Evolutionary conservation across 92 coral and sea anemone species (phyloP).

Genomic region (Zoanthus gigantus): DNA sequence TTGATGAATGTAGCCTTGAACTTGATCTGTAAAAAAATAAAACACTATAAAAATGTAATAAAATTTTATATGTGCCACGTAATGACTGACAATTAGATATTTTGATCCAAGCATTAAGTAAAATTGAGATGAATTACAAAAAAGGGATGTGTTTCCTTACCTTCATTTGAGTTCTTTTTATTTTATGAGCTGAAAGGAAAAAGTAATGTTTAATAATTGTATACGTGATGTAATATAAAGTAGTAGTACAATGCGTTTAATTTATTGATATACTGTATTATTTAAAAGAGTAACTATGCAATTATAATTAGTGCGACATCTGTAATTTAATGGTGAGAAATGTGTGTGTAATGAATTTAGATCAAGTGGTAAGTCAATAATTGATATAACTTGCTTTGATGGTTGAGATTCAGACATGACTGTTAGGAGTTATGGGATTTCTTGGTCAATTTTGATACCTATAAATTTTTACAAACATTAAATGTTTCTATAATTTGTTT

Average conservation of each 20-base stretch:
- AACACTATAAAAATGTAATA: slow-evolving; percentile 28
- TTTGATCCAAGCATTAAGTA: slow-evolving; percentile 34
- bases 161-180: slow-evolving; percentile 8
- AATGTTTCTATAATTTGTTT: slow-evolving; percentile 10
- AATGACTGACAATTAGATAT: slow-evolving; percentile 33
- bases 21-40: slow-evolving; percentile 30
- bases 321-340: slow-evolving; percentile 18
- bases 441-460: slow-evolving; percentile 22
- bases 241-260: slow-evolving; percentile 17
- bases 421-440: slow-evolving; percentile 10
- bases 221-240: background rate
- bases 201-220: slow-evolving; percentile 14
- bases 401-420: slow-evolving; percentile 14
- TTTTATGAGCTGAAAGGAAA: slow-evolving; percentile 17
- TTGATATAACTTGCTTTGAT: slow-evolving; percentile 7
- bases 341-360: slow-evolving; percentile 16
- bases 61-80: slow-evolving; percentile 16
- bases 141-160: slow-evolving; percentile 33
- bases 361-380: slow-evolving; percentile 1
- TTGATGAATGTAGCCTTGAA: slow-evolving; percentile 30
- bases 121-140: slow-evolving; percentile 34
- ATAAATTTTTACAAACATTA: slow-evolving; percentile 15
- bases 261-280: slow-evolving; percentile 16
- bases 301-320: slow-evolving; percentile 13
- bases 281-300: slow-evolving; percentile 18